Base-by-base conservation (phyloP, 2,888 invertebrate species). In the Eupithecia centaureata region DNA sequence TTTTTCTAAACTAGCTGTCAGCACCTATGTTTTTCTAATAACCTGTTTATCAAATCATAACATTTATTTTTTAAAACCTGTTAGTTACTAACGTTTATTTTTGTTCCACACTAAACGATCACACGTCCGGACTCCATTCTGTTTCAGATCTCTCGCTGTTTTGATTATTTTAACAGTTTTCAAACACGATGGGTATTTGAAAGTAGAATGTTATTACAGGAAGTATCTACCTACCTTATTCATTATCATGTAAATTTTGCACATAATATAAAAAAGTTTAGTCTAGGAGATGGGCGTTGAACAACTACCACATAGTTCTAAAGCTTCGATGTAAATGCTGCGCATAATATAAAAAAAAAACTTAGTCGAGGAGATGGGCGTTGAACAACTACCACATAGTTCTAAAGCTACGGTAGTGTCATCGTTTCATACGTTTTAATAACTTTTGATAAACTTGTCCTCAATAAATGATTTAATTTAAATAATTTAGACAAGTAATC, bases 41-140 rank as follows among this genome's bases (percentile, higher is more conserved):
- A 91, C 85, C 86, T 87, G 89, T 89, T 65, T 86, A 89, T 88
- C 87, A 88, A 90, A 90, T 90, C 87, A 90, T 90, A 88, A 87
- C 84, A 87, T 90, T 90, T 91, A 91, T 91, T 91, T 91, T 90
- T 77, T 86, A 90, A 90, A 91, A 90, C 85, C 86, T 87, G 89
- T 89, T 63, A 25, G 38, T 87, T 85, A 89, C 88, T 87, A 89
- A 86, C 84, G 89, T 91, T 91, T 92, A 91, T 91, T 92, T 91
- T 90, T 77, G 87, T 90, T 91, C 85, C 79, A 81, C 84, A 86
- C 87, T 85, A 85, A 88, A 86, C 89, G 85, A 91, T 90, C 91
- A 91, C 90, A 90, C 85, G 88, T 87, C 88, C 90, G 86, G 84
- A 87, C 87, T 88, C 84, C 82, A 87, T 88, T 90, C 91, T 92